These are phyloP conservation scores for Tragulus kanchil DNA, from an alignment of 2,113 vertebrate species.

Conservation along the genomic window DNA sequence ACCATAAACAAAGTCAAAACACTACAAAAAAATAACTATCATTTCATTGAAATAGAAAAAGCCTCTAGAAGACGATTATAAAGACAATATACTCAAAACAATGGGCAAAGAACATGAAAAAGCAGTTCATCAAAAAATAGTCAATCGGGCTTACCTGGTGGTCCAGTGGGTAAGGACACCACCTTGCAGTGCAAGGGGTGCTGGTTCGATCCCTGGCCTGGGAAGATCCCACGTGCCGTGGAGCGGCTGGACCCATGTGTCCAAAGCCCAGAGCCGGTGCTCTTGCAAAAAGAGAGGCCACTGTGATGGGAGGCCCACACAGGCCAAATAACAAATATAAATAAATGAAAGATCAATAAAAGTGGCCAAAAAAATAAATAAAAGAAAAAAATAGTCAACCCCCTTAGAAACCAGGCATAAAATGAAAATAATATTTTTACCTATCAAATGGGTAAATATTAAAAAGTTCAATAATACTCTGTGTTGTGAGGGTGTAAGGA, in stretches of 20 bases:
- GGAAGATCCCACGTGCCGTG: too few species aligned
- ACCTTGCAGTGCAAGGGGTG: too few species aligned
- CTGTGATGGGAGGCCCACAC: background rate
- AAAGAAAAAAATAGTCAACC: background rate
- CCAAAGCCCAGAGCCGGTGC: too few species aligned
- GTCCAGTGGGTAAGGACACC: too few species aligned
- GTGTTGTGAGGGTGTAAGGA: background rate
- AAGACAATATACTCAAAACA: conserved; percentile 13
- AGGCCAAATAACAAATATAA: too few species aligned
- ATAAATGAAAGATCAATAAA: too few species aligned
- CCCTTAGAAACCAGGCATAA: too few species aligned
- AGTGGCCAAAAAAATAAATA: too few species aligned
- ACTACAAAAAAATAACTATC: background rate
- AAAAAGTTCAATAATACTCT: background rate
- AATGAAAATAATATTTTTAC: conserved; percentile 12
- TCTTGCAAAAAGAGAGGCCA: too few species aligned
- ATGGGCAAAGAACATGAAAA: conserved; percentile 18
- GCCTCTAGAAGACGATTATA: background rate
- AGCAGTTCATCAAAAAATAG: background rate
- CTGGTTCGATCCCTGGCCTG: too few species aligned
- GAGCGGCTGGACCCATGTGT: too few species aligned
- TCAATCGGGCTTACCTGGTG: too few species aligned
- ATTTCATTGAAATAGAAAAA: conserved; percentile 45
- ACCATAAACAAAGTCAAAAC: conserved; percentile 18
- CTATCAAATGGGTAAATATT: conserved; percentile 18